phyloP scores from a whole-genome alignment of 2,888 invertebrate genomes.

The Eutolmus rufibarbis region DNA sequence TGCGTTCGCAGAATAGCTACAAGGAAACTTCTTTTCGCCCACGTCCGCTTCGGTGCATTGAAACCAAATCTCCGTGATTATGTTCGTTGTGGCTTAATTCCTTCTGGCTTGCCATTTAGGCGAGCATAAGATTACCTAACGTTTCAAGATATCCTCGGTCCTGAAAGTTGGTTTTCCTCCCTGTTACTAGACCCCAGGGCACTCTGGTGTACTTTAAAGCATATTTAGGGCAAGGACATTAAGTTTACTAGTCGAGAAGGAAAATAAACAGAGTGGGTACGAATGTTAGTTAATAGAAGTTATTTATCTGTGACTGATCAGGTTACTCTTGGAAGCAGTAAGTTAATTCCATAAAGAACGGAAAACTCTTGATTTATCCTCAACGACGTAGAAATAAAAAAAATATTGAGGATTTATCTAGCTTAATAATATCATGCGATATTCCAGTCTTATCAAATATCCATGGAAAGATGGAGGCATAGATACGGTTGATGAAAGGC shows the following conservation, averaged over 20 bases:
- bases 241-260: neutral
- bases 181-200: neutral
- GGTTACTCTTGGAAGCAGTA: too few relatives aligned
- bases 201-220: neutral
- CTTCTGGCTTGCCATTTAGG: neutral
- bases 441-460: too few relatives aligned
- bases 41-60: neutral
- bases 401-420: too few relatives aligned
- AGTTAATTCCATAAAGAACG: too few relatives aligned
- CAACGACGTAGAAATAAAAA: too few relatives aligned
- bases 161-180: neutral
- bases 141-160: neutral
- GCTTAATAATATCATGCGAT: too few relatives aligned
- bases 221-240: neutral
- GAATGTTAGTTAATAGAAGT: too few relatives aligned
- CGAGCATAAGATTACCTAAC: neutral
- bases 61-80: neutral
- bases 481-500: too few relatives aligned
- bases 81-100: neutral
- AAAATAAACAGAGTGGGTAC: neutral
- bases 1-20: neutral
- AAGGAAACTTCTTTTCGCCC: neutral
- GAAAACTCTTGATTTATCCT: too few relatives aligned
- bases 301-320: too few relatives aligned
- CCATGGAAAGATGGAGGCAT: too few relatives aligned